Conservation (phyloP, 2,888 invertebrate species). For the Meiosimyza platycephala region DNA sequence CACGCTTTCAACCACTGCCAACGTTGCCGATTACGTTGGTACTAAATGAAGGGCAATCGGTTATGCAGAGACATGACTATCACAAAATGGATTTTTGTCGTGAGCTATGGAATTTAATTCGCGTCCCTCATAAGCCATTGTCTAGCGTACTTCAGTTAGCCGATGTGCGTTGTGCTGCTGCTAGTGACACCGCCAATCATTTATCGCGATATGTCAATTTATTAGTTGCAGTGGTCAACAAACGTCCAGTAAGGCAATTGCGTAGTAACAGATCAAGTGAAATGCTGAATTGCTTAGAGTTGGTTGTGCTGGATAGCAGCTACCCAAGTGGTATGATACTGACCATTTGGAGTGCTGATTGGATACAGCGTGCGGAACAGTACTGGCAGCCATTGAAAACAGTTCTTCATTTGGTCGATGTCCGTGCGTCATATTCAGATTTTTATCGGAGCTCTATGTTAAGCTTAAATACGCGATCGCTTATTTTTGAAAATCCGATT, state of each 20-base stretch:
- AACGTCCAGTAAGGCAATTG: slow-evolving; percentile 74
- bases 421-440: slow-evolving; percentile 72
- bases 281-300: slow-evolving; percentile 71
- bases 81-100: slow-evolving; percentile 55
- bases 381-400: slow-evolving; percentile 77
- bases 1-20: slow-evolving; percentile 74
- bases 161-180: slow-evolving; percentile 52
- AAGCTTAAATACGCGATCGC: slow-evolving; percentile 69
- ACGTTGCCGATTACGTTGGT: slow-evolving; percentile 75
- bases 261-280: slow-evolving; percentile 58
- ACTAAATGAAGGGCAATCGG: slow-evolving; percentile 75
- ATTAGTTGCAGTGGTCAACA: slow-evolving; percentile 75
- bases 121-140: slow-evolving; percentile 74
- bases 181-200: slow-evolving; percentile 21
- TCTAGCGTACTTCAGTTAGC: slow-evolving; percentile 53
- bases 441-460: slow-evolving; percentile 70
- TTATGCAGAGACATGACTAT: slow-evolving; percentile 71
- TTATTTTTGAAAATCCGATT: slow-evolving; percentile 81
- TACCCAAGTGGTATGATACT: slow-evolving; percentile 72
- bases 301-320: slow-evolving; percentile 76
- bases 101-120: slow-evolving; percentile 70
- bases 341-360: slow-evolving; percentile 76
- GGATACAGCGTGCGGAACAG: slow-evolving; percentile 72
- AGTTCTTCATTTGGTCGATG: slow-evolving; percentile 79
- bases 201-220: slow-evolving; percentile 71